Percentiles rank a stretch among this genome's conserved stretches.
phyloP scores from a whole-genome alignment of 64 coral and sea anemone species.

The Montipora efflorescens region DNA sequence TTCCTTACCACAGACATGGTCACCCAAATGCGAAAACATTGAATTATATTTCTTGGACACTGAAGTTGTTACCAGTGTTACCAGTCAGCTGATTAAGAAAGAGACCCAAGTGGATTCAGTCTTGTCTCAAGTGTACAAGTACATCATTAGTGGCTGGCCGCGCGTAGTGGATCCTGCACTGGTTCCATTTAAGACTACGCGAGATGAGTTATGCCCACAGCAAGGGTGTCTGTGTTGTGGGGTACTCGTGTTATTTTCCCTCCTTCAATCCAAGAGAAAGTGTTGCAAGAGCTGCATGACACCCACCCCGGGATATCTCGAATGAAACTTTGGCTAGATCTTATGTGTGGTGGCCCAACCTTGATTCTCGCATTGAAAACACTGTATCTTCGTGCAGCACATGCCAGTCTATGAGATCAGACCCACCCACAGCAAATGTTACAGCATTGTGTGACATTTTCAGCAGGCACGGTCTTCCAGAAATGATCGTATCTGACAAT shows the following conservation, averaged over 20 bases:
- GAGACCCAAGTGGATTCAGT: slow-evolving; percentile 45
- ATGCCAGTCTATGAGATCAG: background rate
- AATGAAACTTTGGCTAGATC: slow-evolving; percentile 72
- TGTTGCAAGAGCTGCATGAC: slow-evolving; percentile 58
- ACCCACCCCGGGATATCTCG: slow-evolving; percentile 50
- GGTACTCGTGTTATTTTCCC: slow-evolving; percentile 50
- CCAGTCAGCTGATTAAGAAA: slow-evolving; percentile 64
- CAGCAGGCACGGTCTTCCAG: background rate
- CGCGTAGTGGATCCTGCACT: slow-evolving; percentile 62
- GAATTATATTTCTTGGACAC: slow-evolving; percentile 38
- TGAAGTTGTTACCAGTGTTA: slow-evolving; percentile 54
- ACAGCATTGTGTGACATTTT: slow-evolving; percentile 58
- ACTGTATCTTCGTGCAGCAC: background rate
- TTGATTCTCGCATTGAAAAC: slow-evolving; percentile 56
- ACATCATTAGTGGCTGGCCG: slow-evolving; percentile 51
- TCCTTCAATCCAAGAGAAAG: slow-evolving; percentile 46
- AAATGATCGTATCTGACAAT: slow-evolving; percentile 21
- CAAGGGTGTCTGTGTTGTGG: slow-evolving; percentile 53
- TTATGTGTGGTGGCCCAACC: slow-evolving; percentile 66
- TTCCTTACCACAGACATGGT: slow-evolving; percentile 62
- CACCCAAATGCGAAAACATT: slow-evolving; percentile 28
- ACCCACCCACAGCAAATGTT: slow-evolving; percentile 38
- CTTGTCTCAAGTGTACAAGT: slow-evolving; percentile 41
- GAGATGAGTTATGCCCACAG: slow-evolving; percentile 41
- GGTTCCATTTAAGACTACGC: slow-evolving; percentile 49